These are phyloP conservation scores for Manacus vitellinus DNA, from an alignment of 2,113 vertebrate species.

Conservation along the genomic window DNA sequence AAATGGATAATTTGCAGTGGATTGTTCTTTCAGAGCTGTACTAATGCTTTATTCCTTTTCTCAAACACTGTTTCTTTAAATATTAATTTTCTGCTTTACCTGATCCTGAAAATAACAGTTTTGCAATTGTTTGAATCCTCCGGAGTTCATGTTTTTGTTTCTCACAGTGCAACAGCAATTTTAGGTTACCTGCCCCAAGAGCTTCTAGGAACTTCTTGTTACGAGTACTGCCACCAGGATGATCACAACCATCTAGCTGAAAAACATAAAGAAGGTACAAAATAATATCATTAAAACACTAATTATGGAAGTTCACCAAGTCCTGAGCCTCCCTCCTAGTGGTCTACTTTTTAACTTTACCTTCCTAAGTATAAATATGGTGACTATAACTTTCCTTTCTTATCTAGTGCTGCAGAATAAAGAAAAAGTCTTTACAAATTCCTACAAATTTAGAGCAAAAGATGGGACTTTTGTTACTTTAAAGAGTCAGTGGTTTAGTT, in stretches of 20 bases:
- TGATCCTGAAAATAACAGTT: neutral
- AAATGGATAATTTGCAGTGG: neutral
- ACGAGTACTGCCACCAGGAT: conserved; percentile 92
- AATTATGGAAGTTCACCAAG: neutral
- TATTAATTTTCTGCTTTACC: neutral
- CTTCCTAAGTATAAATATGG: neutral
- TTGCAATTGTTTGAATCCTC: neutral
- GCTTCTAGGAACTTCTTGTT: conserved; percentile 91
- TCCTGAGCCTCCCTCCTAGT: neutral
- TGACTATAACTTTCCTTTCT: conserved; percentile 20
- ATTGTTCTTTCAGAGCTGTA: neutral
- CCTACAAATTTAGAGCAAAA: conserved; percentile 92
- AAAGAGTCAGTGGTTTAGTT: conserved; percentile 93
- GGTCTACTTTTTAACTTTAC: neutral
- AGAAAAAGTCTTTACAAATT: conserved; percentile 89
- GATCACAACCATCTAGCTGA: conserved; percentile 88
- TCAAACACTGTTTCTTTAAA: neutral
- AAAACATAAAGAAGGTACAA: conserved; percentile 88
- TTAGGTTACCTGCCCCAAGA: conserved; percentile 93
- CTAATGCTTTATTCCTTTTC: neutral
- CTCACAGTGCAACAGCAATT: conserved; percentile 84
- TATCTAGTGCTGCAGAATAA: conserved; percentile 85
- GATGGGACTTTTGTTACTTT: conserved; percentile 87
- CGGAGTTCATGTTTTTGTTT: conserved; percentile 38
- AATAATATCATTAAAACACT: neutral